phyloP scores from a whole-genome alignment of 2,797 vertebrate genomes.

The Crossoptilon crossoptilon region DNA sequence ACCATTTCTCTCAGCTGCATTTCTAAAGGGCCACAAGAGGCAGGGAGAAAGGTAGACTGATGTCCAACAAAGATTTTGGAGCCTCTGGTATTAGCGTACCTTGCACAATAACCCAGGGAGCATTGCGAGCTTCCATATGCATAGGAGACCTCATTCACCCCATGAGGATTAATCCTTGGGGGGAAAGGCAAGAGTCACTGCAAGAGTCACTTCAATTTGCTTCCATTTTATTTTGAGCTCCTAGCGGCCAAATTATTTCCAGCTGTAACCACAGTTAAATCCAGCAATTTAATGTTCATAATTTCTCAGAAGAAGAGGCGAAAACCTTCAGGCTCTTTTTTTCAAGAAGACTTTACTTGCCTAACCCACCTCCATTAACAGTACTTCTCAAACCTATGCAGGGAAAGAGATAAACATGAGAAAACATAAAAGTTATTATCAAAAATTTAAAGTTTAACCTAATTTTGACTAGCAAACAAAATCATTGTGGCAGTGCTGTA shows the following conservation, averaged over 20 bases:
- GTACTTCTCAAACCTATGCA: neutral
- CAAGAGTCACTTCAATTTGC: neutral
- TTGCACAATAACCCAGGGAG: neutral
- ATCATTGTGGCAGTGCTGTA: neutral
- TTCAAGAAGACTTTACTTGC: neutral
- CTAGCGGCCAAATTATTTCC: conserved; percentile 6
- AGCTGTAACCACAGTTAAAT: neutral
- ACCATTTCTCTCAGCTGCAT: neutral
- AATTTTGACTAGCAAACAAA: conserved; percentile 11
- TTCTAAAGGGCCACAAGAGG: neutral
- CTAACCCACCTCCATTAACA: neutral
- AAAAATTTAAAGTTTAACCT: neutral
- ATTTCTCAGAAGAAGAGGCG: conserved; percentile 1
- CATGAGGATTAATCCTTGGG: neutral
- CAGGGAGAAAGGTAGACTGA: neutral
- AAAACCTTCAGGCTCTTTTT: neutral
- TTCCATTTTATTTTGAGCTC: conserved; percentile 29
- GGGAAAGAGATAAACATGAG: neutral
- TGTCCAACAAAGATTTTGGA: neutral
- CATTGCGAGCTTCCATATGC: neutral
- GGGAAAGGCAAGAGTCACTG: neutral
- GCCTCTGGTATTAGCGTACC: neutral
- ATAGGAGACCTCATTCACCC: neutral
- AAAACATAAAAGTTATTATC: neutral
- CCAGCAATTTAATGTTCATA: neutral